Evolutionary conservation across 2,797 vertebrate species (phyloP).

Genomic region (Pangasius krempfi): DNA sequence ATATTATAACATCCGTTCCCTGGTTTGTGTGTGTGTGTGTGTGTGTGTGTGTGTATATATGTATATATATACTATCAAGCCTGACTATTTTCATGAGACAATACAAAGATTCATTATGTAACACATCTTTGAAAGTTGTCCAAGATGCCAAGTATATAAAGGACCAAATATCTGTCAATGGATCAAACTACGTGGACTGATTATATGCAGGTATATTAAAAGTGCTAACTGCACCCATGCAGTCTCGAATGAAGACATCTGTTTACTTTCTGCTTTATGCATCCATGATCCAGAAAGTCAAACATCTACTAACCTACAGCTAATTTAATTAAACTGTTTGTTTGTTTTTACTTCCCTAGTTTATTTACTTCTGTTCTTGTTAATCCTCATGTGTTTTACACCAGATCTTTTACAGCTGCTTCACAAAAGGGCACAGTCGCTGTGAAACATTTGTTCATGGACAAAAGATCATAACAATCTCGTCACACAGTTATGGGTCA

Average conservation of each 20-base stretch:
- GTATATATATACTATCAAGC: too few relatives aligned
- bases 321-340: constrained; percentile 16
- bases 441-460: constrained; percentile 10
- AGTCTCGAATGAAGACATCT: background rate
- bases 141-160: background rate
- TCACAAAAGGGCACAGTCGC: background rate
- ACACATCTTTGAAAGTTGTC: background rate
- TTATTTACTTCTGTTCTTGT: background rate
- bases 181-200: background rate
- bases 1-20: too few relatives aligned
- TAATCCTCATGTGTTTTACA: constrained; percentile 1
- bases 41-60: too few relatives aligned
- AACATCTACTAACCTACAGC: background rate
- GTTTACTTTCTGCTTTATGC: background rate
- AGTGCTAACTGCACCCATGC: background rate
- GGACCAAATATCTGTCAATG: background rate
- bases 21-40: too few relatives aligned
- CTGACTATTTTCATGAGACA: background rate
- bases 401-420: background rate
- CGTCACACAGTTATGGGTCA: background rate
- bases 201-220: background rate
- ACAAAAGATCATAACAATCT: constrained; percentile 4
- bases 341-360: background rate
- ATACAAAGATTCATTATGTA: background rate
- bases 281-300: background rate